Percentiles rank a stretch among this genome's conserved stretches.
phyloP scores from a whole-genome alignment of 2,888 invertebrate genomes.

The Eurytoma californica region DNA sequence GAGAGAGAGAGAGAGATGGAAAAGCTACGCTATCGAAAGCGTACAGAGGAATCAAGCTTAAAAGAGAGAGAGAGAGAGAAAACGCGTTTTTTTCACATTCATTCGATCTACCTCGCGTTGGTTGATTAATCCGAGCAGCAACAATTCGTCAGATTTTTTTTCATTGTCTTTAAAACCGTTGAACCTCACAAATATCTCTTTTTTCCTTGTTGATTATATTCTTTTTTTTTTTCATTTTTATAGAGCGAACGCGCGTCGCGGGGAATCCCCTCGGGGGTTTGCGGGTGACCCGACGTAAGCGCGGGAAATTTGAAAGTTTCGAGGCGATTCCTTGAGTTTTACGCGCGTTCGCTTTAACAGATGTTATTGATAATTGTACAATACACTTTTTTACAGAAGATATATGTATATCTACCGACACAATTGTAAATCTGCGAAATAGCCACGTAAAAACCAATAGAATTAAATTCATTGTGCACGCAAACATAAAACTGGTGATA shows the following conservation, averaged over 20 bases:
- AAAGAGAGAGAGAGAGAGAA: slow-evolving; percentile 9
- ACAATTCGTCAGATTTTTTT: slow-evolving; percentile 30
- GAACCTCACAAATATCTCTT: slow-evolving; percentile 35
- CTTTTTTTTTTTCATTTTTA: slow-evolving; percentile 31
- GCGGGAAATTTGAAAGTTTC: neutral
- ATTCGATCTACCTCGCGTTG: slow-evolving; percentile 32
- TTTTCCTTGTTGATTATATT: slow-evolving; percentile 52
- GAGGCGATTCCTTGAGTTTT: neutral
- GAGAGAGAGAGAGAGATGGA: slow-evolving; percentile 22
- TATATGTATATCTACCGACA: slow-evolving; percentile 36
- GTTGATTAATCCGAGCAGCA: slow-evolving; percentile 19
- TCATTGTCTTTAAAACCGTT: slow-evolving; percentile 29
- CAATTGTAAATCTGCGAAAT: slow-evolving; percentile 37
- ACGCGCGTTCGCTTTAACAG: slow-evolving; percentile 21
- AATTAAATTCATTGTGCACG: slow-evolving; percentile 35
- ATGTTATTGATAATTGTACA: slow-evolving; percentile 49
- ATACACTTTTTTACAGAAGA: slow-evolving; percentile 46
- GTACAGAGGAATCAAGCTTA: neutral
- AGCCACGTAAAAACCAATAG: slow-evolving; percentile 47
- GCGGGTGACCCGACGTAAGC: too few relatives aligned
- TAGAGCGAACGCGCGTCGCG: slow-evolving; percentile 20
- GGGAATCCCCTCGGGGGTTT: neutral
- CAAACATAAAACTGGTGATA: slow-evolving; percentile 30
- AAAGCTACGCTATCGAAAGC: slow-evolving; percentile 27
- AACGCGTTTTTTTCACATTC: slow-evolving; percentile 6